A percentile compares a stretch with the other conserved stretches of the same genome.
Conservation (phyloP, 1,140 invertebrate genomes). For the Latrodectus geometricus region DNA sequence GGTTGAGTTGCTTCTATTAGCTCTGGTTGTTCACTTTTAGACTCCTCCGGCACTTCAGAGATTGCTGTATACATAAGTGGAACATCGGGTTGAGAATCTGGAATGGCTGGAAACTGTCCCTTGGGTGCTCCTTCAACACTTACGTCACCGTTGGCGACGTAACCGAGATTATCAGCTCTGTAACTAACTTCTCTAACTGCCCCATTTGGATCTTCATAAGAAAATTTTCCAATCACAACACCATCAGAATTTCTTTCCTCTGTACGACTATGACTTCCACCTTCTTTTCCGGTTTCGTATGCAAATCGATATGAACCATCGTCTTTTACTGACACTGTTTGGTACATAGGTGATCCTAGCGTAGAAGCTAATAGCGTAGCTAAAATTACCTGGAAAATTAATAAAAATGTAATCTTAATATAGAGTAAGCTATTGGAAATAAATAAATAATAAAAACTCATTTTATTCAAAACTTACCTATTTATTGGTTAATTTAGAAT, state of each 20-base stretch:
- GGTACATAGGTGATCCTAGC: constrained; percentile 13
- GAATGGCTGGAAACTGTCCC: constrained; percentile 23
- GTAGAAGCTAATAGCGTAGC: not conserved
- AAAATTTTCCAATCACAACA: constrained; percentile 87
- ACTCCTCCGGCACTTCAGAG: not conserved
- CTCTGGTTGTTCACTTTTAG: not conserved
- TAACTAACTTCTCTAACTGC: constrained; percentile 89
- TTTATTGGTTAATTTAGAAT: too few relatives aligned
- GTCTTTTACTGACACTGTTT: constrained; percentile 58
- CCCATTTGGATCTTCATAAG: constrained; percentile 87
- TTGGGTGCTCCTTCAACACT: constrained; percentile 45
- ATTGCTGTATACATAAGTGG: not conserved
- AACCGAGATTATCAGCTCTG: constrained; percentile 77
- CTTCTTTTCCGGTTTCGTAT: constrained; percentile 83
- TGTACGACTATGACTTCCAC: constrained; percentile 83
- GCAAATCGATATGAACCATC: constrained; percentile 88
- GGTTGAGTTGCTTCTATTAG: not conserved
- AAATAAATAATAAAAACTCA: not conserved
- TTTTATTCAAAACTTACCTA: not conserved
- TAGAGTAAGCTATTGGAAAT: not conserved
- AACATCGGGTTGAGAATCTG: not conserved
- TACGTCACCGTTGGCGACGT: constrained; percentile 48
- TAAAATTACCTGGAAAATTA: constrained; percentile 43
- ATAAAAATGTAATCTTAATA: not conserved
- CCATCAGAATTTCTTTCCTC: constrained; percentile 87